phyloP scores from a whole-genome alignment of 2,113 vertebrate species.

The Rhinogobius similis region DNA sequence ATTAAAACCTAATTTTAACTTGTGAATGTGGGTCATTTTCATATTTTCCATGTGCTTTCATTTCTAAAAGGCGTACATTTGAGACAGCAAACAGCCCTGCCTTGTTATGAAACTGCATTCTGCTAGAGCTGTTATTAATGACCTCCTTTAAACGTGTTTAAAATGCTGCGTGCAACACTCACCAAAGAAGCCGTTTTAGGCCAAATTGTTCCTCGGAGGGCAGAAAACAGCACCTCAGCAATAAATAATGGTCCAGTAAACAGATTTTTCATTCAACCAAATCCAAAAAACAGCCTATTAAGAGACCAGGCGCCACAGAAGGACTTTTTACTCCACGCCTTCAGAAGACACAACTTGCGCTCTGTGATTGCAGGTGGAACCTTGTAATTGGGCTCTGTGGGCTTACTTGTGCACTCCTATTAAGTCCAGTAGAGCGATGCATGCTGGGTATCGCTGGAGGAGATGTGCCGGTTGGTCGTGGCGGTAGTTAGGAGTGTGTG shows the following conservation, averaged over 20 bases:
- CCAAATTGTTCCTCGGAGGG: slow-evolving; percentile 36
- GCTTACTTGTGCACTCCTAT: slow-evolving; percentile 30
- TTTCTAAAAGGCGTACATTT: not conserved
- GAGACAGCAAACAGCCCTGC: not conserved
- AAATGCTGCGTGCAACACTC: slow-evolving; percentile 9
- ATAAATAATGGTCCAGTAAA: slow-evolving; percentile 42
- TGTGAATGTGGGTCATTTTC: not conserved
- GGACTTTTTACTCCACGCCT: slow-evolving; percentile 20
- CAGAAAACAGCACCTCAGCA: slow-evolving; percentile 30
- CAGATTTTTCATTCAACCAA: slow-evolving; percentile 37
- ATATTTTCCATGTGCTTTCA: not conserved
- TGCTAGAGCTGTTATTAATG: not conserved
- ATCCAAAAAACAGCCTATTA: slow-evolving; percentile 29
- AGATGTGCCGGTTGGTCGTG: slow-evolving; percentile 12
- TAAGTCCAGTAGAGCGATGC: slow-evolving; percentile 38
- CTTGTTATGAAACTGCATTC: not conserved
- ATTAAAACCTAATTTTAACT: not conserved
- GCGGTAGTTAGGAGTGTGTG: not conserved
- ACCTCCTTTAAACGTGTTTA: slow-evolving; percentile 17
- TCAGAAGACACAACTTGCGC: slow-evolving; percentile 19
- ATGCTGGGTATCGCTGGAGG: slow-evolving; percentile 28
- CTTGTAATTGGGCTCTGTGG: slow-evolving; percentile 59
- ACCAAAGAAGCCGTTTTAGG: slow-evolving; percentile 28
- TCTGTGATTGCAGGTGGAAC: slow-evolving; percentile 29
- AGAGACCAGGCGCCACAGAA: slow-evolving; percentile 25